Conservation (phyloP, 1,140 invertebrate species). For the Eurosta solidaginis region DNA sequence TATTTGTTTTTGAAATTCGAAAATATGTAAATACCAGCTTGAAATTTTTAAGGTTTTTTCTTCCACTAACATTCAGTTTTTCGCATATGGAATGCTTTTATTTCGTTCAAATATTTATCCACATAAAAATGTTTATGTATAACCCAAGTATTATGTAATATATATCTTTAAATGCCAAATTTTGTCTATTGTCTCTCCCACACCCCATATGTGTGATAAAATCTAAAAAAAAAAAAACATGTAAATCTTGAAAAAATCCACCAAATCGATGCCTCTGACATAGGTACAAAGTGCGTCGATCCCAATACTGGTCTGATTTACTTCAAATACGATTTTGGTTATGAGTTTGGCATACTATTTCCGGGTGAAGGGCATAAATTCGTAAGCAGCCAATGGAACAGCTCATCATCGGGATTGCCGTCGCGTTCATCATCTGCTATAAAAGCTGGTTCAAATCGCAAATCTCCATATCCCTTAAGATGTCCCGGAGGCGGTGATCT, state of each 20-base stretch:
- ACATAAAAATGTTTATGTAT: too few relatives aligned
- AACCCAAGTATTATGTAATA: too few relatives aligned
- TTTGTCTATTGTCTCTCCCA: too few relatives aligned
- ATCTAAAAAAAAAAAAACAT: neutral
- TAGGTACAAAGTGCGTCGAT: constrained; percentile 78
- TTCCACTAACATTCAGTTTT: too few relatives aligned
- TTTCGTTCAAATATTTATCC: too few relatives aligned
- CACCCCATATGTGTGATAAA: too few relatives aligned
- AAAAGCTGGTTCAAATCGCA: constrained; percentile 38
- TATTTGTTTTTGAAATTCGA: too few relatives aligned
- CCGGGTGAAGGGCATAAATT: constrained; percentile 69
- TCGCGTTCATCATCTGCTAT: constrained; percentile 46
- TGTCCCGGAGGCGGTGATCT: constrained; percentile 49
- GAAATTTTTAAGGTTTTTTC: too few relatives aligned
- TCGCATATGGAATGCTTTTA: too few relatives aligned
- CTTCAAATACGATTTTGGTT: constrained; percentile 84
- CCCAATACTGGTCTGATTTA: constrained; percentile 78
- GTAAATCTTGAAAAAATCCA: neutral
- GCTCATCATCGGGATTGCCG: constrained; percentile 53
- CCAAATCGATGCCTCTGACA: constrained; percentile 29
- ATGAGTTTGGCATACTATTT: constrained; percentile 76
- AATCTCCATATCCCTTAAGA: constrained; percentile 50
- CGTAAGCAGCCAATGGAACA: constrained; percentile 60
- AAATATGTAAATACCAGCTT: too few relatives aligned
- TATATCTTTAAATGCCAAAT: too few relatives aligned